Evolutionary conservation across 2,888 invertebrate genomes (phyloP).

Genomic region (Caenorhabditis wallacei): DNA sequence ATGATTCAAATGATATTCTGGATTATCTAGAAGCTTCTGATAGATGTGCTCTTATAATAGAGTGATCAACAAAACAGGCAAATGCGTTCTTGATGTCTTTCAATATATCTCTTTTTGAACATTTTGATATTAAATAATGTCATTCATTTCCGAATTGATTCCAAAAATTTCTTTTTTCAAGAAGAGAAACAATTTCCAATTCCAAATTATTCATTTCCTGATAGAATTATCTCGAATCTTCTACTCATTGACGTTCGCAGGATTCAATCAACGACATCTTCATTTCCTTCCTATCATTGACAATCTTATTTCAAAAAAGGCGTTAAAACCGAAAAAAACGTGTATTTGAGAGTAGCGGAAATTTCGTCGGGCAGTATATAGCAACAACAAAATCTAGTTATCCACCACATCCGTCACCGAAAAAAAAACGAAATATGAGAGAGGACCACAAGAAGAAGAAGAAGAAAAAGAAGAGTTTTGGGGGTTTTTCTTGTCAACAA

Average conservation of each 20-base stretch:
- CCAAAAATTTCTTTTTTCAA: background rate
- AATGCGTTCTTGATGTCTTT: too few species aligned
- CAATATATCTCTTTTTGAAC: constrained; percentile 18
- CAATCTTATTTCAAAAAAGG: constrained; percentile 16
- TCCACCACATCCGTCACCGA: constrained; percentile 29
- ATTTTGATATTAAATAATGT: background rate
- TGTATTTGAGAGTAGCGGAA: constrained; percentile 52
- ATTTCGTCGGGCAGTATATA: constrained; percentile 46
- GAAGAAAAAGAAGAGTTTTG: constrained; percentile 1
- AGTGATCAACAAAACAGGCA: too few species aligned
- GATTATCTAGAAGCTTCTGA: too few species aligned
- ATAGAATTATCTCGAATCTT: background rate
- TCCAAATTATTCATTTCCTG: background rate
- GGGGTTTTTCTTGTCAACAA: constrained; percentile 37
- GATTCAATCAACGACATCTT: background rate
- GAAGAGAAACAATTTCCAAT: background rate
- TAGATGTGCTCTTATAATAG: too few species aligned
- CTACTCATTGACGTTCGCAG: constrained; percentile 11
- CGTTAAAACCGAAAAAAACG: constrained; percentile 37
- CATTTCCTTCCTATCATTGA: constrained; percentile 39
- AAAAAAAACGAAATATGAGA: constrained; percentile 36
- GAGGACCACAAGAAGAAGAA: constrained; percentile 5
- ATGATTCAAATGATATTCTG: too few species aligned
- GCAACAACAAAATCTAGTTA: constrained; percentile 62
- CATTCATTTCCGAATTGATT: constrained; percentile 23